A percentile compares a stretch with the other conserved stretches of the same genome.
Conservation (phyloP, 2,797 vertebrate species). For the Pogoniulus pusillus region DNA sequence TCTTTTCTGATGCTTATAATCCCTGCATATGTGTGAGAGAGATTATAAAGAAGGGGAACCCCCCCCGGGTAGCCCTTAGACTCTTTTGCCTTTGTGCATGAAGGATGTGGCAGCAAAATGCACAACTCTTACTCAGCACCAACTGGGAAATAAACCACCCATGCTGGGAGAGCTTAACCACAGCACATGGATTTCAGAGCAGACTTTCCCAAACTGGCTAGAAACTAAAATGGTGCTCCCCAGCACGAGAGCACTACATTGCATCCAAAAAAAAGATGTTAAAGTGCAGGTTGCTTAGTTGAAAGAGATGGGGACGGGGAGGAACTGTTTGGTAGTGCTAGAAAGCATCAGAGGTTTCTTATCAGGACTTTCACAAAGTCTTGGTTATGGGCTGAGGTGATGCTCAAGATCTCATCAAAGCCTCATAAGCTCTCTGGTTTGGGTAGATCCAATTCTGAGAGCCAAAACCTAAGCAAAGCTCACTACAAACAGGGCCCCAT, state of each 20-base stretch:
- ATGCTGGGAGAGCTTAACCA: not conserved
- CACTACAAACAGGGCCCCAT: not conserved
- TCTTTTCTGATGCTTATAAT: conserved; percentile 37
- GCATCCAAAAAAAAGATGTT: not conserved
- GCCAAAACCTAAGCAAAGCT: not conserved
- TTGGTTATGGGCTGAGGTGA: not conserved
- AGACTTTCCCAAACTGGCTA: not conserved
- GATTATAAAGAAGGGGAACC: conserved; percentile 20
- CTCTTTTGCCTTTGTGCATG: not conserved
- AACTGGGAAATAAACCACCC: not conserved
- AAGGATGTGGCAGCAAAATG: conserved; percentile 41
- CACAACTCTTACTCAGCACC: not conserved
- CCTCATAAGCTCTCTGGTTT: not conserved
- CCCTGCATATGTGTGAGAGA: not conserved
- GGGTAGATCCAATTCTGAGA: not conserved
- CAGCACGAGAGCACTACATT: not conserved
- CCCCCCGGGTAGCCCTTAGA: conserved; percentile 23
- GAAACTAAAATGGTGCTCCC: conserved; percentile 3
- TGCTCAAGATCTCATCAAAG: not conserved
- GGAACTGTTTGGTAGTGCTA: not conserved
- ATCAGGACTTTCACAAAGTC: not conserved
- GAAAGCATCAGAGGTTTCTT: conserved; percentile 2
- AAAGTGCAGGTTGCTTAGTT: not conserved
- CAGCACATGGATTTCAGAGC: not conserved
- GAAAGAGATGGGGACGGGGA: not conserved